Base-by-base conservation (phyloP, 2,797 vertebrate genomes). In the Craterocephalus amniculus region DNA sequence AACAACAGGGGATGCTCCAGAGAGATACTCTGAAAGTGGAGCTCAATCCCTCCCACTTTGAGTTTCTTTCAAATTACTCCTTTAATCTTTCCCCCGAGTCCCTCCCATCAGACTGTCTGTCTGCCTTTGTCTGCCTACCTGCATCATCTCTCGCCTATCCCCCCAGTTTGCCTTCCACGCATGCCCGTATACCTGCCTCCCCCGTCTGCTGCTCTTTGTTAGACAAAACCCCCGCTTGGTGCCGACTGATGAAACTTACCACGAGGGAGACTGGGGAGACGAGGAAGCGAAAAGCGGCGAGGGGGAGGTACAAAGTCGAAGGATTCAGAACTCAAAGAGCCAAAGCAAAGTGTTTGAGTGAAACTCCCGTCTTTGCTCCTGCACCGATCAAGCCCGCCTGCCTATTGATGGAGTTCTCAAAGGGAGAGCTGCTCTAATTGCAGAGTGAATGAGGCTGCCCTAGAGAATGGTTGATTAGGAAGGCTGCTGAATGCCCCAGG, bases 401-500 rank as follows among this genome's bases (percentile, higher is more conserved):
- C 84, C 88, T 89, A 90, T 91, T 91, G 92, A 92, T 90, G 86
- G 87, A 89, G 85, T 84, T 81, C 88, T 92, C 90, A 91, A 89
- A 91, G 83, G 88, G 88, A 83, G 84, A 89, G 83, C 80, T 83
- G 87, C 87, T 93, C 91, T 93, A 92, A 92, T 93, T 93, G 89
- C 71, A 27, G 87, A 87, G 87, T 87, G 93, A 91, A 92, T 84
- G 89, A 92, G 88, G 86, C 81, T 58, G 81, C 89, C 89, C 88
- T 71, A 67, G 91, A 92, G 92, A 92, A 93, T 84, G 88, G 88
- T 86, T 92, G 90, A 93, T 92, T 91, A 92, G 90, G 87, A 90
- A 90, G 88, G 88, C 77, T 84, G 91, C 87, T 90, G 89, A 93
- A 93, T 89, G 88, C 93, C 93, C 90, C 90, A 90, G 92, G 91